These are phyloP conservation scores for Nasonia longicornis DNA, from an alignment of 1,140 invertebrate genomes.

Conservation along the genomic window DNA sequence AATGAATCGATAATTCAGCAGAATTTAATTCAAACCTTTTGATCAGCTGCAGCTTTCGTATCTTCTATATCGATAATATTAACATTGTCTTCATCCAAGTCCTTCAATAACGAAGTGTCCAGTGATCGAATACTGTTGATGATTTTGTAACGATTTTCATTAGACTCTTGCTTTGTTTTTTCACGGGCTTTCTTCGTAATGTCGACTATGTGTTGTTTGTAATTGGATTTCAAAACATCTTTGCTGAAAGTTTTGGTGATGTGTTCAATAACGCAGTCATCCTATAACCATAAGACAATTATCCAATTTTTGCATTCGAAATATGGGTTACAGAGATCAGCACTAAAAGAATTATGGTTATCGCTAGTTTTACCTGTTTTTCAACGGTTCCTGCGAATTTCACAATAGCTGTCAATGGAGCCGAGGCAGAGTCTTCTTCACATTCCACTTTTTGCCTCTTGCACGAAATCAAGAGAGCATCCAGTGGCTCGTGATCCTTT, in stretches of 20 bases:
- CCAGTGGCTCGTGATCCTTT: slow-evolving; percentile 70
- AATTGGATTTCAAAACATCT: slow-evolving; percentile 59
- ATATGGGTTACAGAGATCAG: neutral
- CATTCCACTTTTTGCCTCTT: slow-evolving; percentile 67
- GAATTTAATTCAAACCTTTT: slow-evolving; percentile 25
- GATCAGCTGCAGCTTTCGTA: slow-evolving; percentile 15
- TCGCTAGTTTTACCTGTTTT: slow-evolving; percentile 56
- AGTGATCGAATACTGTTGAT: slow-evolving; percentile 58
- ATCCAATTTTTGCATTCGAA: neutral
- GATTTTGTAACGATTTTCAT: slow-evolving; percentile 60
- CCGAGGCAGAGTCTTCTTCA: slow-evolving; percentile 33
- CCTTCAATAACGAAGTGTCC: slow-evolving; percentile 38
- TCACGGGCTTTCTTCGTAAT: slow-evolving; percentile 57
- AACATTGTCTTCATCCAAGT: slow-evolving; percentile 47
- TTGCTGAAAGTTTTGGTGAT: slow-evolving; percentile 58
- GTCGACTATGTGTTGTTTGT: slow-evolving; percentile 65
- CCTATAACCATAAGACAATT: slow-evolving; percentile 53
- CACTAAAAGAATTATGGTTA: neutral
- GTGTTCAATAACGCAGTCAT: slow-evolving; percentile 62
- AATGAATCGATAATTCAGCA: neutral
- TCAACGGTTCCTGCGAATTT: slow-evolving; percentile 72
- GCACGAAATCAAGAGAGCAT: slow-evolving; percentile 70
- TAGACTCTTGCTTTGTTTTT: slow-evolving; percentile 49
- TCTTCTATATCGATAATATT: slow-evolving; percentile 64
- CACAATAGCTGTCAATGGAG: slow-evolving; percentile 65